Base-by-base conservation (phyloP, 2,797 vertebrate species). In the Pogonophryne albipinna region DNA sequence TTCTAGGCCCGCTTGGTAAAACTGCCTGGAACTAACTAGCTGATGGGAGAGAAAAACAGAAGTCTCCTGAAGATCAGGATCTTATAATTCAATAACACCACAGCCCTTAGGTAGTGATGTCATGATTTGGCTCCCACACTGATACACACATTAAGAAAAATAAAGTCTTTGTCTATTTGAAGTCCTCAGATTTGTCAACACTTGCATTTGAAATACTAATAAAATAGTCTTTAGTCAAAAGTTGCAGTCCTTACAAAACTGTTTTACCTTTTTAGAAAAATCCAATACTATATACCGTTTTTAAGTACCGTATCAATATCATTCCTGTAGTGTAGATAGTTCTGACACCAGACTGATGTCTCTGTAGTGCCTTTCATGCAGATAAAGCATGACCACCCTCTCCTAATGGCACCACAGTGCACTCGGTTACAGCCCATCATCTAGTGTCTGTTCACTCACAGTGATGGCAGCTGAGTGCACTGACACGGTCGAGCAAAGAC, bases 401-500 rank as follows among this genome's bases (percentile, higher is more conserved):
- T 73, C 38, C 17, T 73, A 52, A 83, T 66, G 44, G 59, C 60
- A 57, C 31, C 59, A 42, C 34, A 66, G 57, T 85, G 59, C 61
- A 75, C 60, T 73, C 62, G 49, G 60, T 71, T 61, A n/a, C 46
- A 66, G 51, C 13, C 55, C 65, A 76, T 85, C 71, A 76, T 63
- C 71, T 61, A 19, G 49, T 60, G 50, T 79, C 75, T 83, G 71
- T 20, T 82, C 69, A 19, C 63, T 84, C 51, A 63, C 58, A 75
- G 27, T n/a, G 47, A 71, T 59, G 79, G 70, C 71, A 69, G 82
- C 80, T 45, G 49, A 77, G 74, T 34, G 75, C 65, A 46, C 62
- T 20, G 75, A 88, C 85, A 87, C 12, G 65, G 79, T 64, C 20
- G 45, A 85, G 85, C 74, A 74, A 51, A 85, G 82, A 53, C 50